phyloP scores from a whole-genome alignment of 2,113 vertebrate species.

The Malurus alboscapulatus region DNA sequence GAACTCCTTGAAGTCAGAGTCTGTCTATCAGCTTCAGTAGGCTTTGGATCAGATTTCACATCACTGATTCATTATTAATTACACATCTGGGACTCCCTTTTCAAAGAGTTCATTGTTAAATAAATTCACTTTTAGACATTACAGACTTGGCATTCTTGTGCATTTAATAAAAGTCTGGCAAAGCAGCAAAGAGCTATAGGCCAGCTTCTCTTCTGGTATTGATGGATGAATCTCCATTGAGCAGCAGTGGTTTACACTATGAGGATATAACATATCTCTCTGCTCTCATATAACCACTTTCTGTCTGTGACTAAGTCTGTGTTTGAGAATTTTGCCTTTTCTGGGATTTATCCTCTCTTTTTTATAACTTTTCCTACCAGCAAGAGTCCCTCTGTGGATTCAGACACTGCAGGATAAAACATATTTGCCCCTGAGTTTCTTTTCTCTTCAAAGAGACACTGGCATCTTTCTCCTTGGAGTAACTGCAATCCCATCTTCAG shows the following conservation, averaged over 20 bases:
- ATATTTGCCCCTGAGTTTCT: background rate
- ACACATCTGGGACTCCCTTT: conserved; percentile 59
- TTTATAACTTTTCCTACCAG: background rate
- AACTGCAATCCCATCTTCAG: background rate
- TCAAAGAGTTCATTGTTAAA: conserved; percentile 67
- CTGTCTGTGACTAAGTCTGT: background rate
- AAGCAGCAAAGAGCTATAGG: conserved; percentile 35
- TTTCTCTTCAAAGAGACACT: background rate
- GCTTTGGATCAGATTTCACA: conserved; percentile 62
- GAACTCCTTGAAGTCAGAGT: conserved; percentile 49
- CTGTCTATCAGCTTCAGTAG: conserved; percentile 60
- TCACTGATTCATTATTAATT: conserved; percentile 67
- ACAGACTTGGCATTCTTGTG: conserved; percentile 54
- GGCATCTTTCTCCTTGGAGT: background rate
- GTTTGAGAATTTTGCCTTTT: background rate
- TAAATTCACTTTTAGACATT: conserved; percentile 59
- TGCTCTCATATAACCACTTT: background rate
- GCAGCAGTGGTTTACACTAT: conserved; percentile 15
- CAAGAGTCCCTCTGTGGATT: background rate
- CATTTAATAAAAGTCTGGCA: conserved; percentile 61
- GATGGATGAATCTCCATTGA: conserved; percentile 50
- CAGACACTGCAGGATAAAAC: background rate
- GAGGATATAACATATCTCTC: conserved; percentile 9
- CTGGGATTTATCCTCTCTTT: background rate
- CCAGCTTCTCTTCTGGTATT: conserved; percentile 37